Conservation (phyloP, 2,113 vertebrate genomes). For the Meles meles region DNA sequence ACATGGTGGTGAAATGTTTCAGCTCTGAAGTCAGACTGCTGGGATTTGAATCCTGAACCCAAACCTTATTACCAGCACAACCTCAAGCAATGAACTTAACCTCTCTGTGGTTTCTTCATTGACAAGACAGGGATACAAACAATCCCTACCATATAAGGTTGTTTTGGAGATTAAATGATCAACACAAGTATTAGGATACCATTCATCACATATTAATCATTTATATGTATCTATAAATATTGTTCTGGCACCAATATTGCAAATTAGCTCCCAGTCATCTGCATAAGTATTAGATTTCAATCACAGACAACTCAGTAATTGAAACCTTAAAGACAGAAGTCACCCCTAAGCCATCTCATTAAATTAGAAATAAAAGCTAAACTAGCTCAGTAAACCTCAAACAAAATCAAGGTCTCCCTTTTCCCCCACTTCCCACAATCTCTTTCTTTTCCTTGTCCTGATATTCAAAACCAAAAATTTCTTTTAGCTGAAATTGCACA, state of each 20-base stretch:
- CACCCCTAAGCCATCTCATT: not conserved
- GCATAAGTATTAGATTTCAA: conserved; percentile 25
- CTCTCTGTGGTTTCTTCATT: not conserved
- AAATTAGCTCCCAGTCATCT: not conserved
- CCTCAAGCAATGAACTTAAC: not conserved
- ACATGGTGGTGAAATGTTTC: not conserved
- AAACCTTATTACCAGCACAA: not conserved
- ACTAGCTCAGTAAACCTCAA: not conserved
- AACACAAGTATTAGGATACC: conserved; percentile 12
- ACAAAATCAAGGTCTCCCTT: not conserved
- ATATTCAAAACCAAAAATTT: conserved; percentile 41
- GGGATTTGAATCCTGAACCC: not conserved
- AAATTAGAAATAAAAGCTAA: conserved; percentile 1
- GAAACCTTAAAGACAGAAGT: conserved; percentile 43
- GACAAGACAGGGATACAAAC: not conserved
- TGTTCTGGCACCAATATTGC: not conserved
- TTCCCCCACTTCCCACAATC: not conserved
- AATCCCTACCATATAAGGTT: not conserved
- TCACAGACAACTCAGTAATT: not conserved
- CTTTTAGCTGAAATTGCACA: conserved; percentile 30
- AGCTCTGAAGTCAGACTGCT: not conserved
- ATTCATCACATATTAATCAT: not conserved
- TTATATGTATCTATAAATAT: not conserved
- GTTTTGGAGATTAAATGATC: not conserved
- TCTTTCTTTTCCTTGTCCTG: not conserved